These are phyloP conservation scores for Lucilia cuprina DNA, from an alignment of 1,140 invertebrate species.

Conservation along the genomic window DNA sequence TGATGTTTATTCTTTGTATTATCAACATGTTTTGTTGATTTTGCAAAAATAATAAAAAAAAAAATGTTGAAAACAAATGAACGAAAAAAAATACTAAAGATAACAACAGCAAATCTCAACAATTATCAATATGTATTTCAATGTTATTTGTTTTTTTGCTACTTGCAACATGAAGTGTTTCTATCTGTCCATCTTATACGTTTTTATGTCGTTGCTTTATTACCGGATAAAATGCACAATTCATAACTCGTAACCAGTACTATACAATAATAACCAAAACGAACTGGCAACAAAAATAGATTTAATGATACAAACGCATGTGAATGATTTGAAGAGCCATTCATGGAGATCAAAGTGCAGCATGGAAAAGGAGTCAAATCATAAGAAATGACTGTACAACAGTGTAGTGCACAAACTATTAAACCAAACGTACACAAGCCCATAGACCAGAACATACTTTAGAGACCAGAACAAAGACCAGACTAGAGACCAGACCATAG, in stretches of 20 bases:
- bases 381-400: too few relatives aligned
- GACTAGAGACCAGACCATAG: too few relatives aligned
- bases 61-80: background rate
- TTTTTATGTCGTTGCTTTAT: background rate
- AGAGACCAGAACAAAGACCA: too few relatives aligned
- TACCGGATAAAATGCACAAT: background rate
- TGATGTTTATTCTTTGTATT: background rate
- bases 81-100: background rate
- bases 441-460: too few relatives aligned
- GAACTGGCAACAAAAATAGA: background rate
- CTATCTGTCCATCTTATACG: background rate
- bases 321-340: background rate
- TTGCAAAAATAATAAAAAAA: background rate
- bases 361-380: too few relatives aligned
- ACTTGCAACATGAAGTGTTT: background rate
- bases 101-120: background rate
- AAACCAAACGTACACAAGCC: too few relatives aligned
- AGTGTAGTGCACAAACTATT: too few relatives aligned
- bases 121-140: background rate
- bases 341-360: background rate
- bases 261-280: too few relatives aligned
- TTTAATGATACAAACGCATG: background rate
- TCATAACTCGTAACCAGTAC: background rate
- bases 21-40: background rate
- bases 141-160: background rate